Evolutionary conservation across 2,888 invertebrate species (phyloP), one percentile per base, ranked within the genome.

Genomic region (Leucophenga maculata): DNA sequence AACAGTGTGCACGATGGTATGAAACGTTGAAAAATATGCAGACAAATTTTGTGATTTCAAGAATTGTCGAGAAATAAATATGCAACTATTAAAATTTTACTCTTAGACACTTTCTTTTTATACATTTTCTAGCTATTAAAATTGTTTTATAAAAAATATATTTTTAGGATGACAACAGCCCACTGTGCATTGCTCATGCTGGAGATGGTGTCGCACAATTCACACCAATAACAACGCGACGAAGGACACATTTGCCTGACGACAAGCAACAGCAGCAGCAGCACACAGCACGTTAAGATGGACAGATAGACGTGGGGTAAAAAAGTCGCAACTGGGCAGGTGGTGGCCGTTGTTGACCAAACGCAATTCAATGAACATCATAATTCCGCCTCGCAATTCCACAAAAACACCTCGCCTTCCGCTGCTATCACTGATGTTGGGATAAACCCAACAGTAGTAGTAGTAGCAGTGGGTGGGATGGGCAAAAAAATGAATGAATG

Each of bases 321-420:
- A 39, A 39, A 39, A 1, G 39, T 26, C 26, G 26, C 2, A 26
- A 26, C 26, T 26, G 26, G 50, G 50, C 50, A 50, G 16, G 50
- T 18, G n/a, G n/a, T 48, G 3, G 48, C 14, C n/a, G n/a, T 46
- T 50, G n/a, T 6, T 55, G 55, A 55, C 20, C 26, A 55, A 20
- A 55, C 14, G 55, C 55, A 26, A 26, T 26, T 26, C 26, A 26
- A 55, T 73, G 76, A 74, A 80, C 80, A 80, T 80, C 80, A 80
- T 80, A 83, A 80, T 80, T 80, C 82, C 76, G 80, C 26, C 76
- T 76, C 80, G 70, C 80, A 80, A 80, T 79, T 81, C 80, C 14
- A 50, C n/a, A 50, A 50, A 4, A 14, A n/a, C 46, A 6, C n/a
- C 50, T 6, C 39, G 8, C 8, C 39, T 39, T 39, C 11, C 8